Evolutionary conservation across 1,140 invertebrate genomes (phyloP), one percentile per base, ranked within the genome.

Genomic region (Drosophila eugracilis): DNA sequence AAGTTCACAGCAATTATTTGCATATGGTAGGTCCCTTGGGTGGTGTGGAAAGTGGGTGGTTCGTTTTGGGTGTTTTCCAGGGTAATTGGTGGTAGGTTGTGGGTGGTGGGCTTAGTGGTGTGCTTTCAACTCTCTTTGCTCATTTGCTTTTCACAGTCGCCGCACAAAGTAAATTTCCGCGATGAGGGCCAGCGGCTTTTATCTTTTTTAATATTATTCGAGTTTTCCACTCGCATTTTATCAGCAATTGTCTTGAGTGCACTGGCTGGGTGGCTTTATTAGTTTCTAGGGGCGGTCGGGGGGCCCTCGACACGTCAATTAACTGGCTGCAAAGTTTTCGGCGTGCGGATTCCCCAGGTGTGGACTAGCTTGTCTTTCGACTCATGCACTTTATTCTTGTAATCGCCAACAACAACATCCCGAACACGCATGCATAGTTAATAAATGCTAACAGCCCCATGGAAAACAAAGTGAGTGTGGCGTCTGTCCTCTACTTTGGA

Each of bases 1-100:
- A 75, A 75, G 72, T 75, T 75, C 71, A 75, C 72, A 75, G 72
- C 72, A 75, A 75, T 75, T 75, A 75, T 75, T 75, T 75, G 72
- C 72, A 75, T 75, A 75, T 75, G 71, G 59, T 52, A 58, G 72
- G 44, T 75, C 72, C 72, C 72, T 36, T 28, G 50, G 72, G 55
- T 34, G 24, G 26, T 39, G 60, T 47, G 60, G 53, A 59, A 42
- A 32, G 12, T 60, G 34, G 28, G 42, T 42, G 50, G 44, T 4
- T 12, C 3, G 30, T 19, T n/a, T 22, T 39, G 44, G 45, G 44
- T 42, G 52, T 26, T 15, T 58, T 12, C 3, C 39, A 1, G 24
- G 30, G 26, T 39, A 15, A 1, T 17, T 10, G 21, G 10, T 19
- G 47, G 37, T 14, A 19, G 45, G 28, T 14, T 14, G 14, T 14